Base-by-base conservation (phyloP, 2,888 invertebrate genomes). In the Empis stercorea region DNA sequence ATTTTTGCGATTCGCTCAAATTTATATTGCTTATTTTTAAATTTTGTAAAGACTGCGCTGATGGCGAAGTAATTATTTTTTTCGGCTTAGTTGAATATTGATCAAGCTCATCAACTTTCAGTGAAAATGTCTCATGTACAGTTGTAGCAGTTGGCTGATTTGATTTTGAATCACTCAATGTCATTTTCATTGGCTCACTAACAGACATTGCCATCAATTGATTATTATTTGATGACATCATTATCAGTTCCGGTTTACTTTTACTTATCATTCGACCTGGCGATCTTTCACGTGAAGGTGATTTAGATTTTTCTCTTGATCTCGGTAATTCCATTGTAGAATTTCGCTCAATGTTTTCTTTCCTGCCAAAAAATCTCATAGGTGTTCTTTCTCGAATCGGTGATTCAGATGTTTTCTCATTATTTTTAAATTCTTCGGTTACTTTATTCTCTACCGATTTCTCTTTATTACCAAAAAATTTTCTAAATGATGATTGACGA, bases 101-200 rank as follows among this genome's bases (percentile, higher is more conserved):
- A 55, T 68, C 65, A 63, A 68, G 63, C 46, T 68, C 67, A 30
- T 68, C 69, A 13, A 66, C 66, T 46, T 68, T 68, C 1, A 68
- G 56, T 0, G 69, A 67, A 46, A 68, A 67, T 4, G 68, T 68
- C 49, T 66, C 66, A 11, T n/a, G 16, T 4, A 41, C 44, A 30
- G 30, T 36, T 36, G 46, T 37, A 1, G 44, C 3, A 14, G 20
- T 5, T 27, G 20, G 23, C 6, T 13, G 6, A n/a, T 13, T 15
- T 23, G 40, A 27, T 10, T 13, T n/a, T n/a, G 34, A n/a, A 10
- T 40, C 27, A 27, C 6, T n/a, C 13, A 14, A 9, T 6, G 40
- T 10, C 7, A n/a, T n/a, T 23, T 23, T 40, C 11, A 13, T 11
- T 14, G 40, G 27, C 10, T 20, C 40, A 10, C 16, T 20, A 2